Conservation (phyloP, 2,888 invertebrate species). For the Platerodrilus igneus region DNA sequence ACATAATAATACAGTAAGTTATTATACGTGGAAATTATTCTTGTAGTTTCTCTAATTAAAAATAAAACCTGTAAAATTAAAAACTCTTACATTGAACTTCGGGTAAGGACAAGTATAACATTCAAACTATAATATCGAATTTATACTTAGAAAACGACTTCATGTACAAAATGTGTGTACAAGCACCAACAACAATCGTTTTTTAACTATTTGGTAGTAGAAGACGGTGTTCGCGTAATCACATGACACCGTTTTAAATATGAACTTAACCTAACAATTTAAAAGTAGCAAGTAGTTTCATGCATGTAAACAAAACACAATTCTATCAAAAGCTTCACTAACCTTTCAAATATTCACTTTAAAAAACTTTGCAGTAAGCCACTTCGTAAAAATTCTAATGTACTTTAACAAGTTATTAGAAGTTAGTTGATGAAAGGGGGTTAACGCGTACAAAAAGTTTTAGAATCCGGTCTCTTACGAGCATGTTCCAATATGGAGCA, state of each 20-base stretch:
- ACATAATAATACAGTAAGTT: too few species aligned
- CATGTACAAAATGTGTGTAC: too few species aligned
- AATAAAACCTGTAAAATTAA: too few species aligned
- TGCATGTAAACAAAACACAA: slow-evolving; percentile 30
- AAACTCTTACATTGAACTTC: too few species aligned
- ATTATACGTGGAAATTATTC: too few species aligned
- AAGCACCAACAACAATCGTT: too few species aligned
- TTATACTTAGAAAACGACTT: too few species aligned
- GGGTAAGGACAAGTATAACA: too few species aligned
- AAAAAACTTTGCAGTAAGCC: slow-evolving; percentile 24
- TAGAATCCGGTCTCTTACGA: slow-evolving; percentile 40
- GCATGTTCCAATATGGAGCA: slow-evolving; percentile 44
- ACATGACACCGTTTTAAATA: slow-evolving; percentile 26
- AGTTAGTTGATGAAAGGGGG: slow-evolving; percentile 40
- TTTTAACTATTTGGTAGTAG: too few species aligned
- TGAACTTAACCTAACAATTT: slow-evolving; percentile 36
- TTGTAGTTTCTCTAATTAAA: too few species aligned
- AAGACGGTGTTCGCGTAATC: too few species aligned
- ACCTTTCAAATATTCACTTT: slow-evolving; percentile 26
- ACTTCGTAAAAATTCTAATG: slow-evolving; percentile 28
- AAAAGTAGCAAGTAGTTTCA: slow-evolving; percentile 33
- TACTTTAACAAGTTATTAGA: slow-evolving; percentile 40
- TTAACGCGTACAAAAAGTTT: slow-evolving; percentile 43
- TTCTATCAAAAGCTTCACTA: slow-evolving; percentile 30
- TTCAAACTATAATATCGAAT: too few species aligned